phyloP scores from a whole-genome alignment of 2,888 invertebrate genomes.

The Troides aeacus region DNA sequence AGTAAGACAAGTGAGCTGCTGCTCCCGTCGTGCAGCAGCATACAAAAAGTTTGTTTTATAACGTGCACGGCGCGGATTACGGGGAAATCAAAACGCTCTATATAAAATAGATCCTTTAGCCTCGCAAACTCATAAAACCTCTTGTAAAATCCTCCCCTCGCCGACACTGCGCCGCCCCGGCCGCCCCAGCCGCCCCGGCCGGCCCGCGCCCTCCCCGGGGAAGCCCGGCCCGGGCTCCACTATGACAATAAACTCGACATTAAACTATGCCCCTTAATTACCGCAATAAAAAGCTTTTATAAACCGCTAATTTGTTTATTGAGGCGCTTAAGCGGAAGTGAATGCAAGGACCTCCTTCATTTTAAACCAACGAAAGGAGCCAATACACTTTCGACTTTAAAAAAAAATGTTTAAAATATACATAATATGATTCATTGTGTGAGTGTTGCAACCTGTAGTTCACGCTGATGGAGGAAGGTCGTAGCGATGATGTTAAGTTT shows the following conservation, averaged over 20 bases:
- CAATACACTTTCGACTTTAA: no score
- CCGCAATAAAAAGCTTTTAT: constrained; percentile 29
- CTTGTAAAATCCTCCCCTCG: constrained; percentile 32
- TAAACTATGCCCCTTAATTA: constrained; percentile 30
- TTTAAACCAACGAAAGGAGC: no score
- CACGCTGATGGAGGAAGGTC: no score
- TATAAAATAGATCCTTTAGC: constrained; percentile 56
- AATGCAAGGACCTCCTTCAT: not conserved
- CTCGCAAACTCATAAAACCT: constrained; percentile 48
- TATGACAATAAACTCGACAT: constrained; percentile 28
- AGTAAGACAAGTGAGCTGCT: no score
- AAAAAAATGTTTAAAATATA: no score
- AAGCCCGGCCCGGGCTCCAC: constrained; percentile 29
- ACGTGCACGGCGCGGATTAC: not conserved
- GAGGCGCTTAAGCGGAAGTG: constrained; percentile 15
- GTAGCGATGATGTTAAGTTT: no score
- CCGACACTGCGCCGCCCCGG: no score
- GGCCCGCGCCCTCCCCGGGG: constrained; percentile 22
- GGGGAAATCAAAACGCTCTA: constrained; percentile 35
- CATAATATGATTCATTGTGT: no score
- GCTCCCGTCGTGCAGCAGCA: no score
- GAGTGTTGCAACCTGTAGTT: no score
- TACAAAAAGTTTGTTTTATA: not conserved
- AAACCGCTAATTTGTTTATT: constrained; percentile 30
- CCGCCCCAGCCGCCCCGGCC: no score